These are phyloP conservation scores for Lepidurus apus DNA, from an alignment of 1,140 invertebrate species.

Conservation along the genomic window DNA sequence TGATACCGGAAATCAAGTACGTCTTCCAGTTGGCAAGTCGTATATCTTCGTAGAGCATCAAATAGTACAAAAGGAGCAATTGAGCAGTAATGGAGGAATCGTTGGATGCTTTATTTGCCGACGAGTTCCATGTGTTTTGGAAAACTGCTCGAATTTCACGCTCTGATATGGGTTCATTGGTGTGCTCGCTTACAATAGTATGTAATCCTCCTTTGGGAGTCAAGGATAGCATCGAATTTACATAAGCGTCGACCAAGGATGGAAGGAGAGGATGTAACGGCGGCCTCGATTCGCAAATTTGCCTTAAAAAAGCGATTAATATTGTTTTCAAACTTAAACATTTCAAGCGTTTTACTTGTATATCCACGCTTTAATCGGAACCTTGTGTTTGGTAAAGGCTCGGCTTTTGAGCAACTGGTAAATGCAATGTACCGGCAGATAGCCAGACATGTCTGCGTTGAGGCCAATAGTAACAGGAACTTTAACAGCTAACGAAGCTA, in stretches of 20 bases:
- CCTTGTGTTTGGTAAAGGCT: conserved; percentile 93
- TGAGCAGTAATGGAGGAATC: conserved; percentile 64
- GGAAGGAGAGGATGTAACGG: conserved; percentile 90
- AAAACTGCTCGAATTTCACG: conserved; percentile 83
- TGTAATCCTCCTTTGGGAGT: conserved; percentile 58
- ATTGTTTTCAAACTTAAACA: not conserved
- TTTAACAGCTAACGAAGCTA: conserved; percentile 90
- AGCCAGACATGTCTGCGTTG: conserved; percentile 82
- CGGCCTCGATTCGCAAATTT: conserved; percentile 76
- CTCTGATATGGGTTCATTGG: conserved; percentile 86
- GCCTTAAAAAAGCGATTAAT: conserved; percentile 45
- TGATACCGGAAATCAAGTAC: conserved; percentile 58
- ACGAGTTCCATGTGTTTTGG: conserved; percentile 52
- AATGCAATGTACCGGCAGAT: conserved; percentile 94
- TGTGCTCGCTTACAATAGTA: conserved; percentile 54
- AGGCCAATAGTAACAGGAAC: conserved; percentile 87
- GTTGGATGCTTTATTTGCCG: conserved; percentile 39
- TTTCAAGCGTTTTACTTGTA: conserved; percentile 52
- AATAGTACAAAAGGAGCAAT: conserved; percentile 83
- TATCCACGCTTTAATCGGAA: conserved; percentile 91
- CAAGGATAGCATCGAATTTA: conserved; percentile 73
- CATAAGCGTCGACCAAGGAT: conserved; percentile 89
- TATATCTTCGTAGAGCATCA: conserved; percentile 88
- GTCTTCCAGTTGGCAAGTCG: conserved; percentile 71
- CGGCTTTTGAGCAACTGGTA: conserved; percentile 90